Percentiles rank a stretch among this genome's conserved stretches.
Evolutionary conservation across 2,797 vertebrate genomes (phyloP).

Genomic region (Alcedo quadribrachys): DNA sequence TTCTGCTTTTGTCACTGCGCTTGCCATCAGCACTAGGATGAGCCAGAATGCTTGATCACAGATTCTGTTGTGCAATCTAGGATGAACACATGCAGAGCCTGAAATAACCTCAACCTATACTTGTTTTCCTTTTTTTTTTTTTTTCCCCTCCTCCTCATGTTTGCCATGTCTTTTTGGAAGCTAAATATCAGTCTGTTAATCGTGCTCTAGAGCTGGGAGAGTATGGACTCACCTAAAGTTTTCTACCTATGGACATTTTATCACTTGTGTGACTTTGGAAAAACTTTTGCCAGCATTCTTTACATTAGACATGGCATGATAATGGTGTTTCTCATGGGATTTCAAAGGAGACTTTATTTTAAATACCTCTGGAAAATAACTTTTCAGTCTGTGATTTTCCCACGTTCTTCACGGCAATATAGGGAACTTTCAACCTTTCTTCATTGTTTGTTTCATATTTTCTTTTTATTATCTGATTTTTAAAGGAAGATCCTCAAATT

Average conservation of each 20-base stretch:
- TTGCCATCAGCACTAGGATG: neutral
- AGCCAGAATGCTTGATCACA: neutral
- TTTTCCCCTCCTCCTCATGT: neutral
- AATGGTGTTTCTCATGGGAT: neutral
- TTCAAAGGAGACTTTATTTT: slow-evolving; percentile 1
- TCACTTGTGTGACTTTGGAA: neutral
- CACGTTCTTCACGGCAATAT: neutral
- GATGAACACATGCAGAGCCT: neutral
- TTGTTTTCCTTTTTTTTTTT: neutral
- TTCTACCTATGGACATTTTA: neutral
- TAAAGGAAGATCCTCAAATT: neutral
- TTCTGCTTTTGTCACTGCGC: neutral
- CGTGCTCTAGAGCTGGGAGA: neutral
- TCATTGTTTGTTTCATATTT: neutral
- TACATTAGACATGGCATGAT: slow-evolving; percentile 1
- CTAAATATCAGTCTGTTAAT: neutral
- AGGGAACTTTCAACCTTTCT: slow-evolving; percentile 9
- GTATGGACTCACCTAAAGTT: neutral
- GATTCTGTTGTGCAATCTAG: neutral
- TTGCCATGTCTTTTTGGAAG: neutral
- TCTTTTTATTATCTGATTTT: neutral
- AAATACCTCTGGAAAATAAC: slow-evolving; percentile 22
- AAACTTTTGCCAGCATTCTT: neutral
- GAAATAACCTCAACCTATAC: neutral
- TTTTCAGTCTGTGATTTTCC: slow-evolving; percentile 24